Evolutionary conservation across 2,888 invertebrate genomes (phyloP).

Genomic region (Synanthedon andrenaeformis): DNA sequence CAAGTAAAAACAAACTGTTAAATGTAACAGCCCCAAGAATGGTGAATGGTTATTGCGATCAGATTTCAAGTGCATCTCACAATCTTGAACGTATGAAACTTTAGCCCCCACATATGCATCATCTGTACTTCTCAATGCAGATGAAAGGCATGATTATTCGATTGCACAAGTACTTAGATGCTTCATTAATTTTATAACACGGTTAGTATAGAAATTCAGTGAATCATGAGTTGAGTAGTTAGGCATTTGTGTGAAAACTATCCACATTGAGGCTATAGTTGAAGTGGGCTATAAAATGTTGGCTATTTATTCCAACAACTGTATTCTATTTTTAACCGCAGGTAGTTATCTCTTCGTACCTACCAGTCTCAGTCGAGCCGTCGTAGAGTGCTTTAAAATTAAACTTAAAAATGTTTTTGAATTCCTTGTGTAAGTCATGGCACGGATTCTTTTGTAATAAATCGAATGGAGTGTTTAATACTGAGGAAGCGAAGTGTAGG

Average conservation of each 20-base stretch:
- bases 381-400: constrained; percentile 22
- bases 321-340: constrained; percentile 42
- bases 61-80: constrained; percentile 41
- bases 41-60: constrained; percentile 8
- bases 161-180: constrained; percentile 25
- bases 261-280: constrained; percentile 13
- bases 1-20: neutral
- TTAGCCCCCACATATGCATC: constrained; percentile 16
- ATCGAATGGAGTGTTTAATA: neutral
- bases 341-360: constrained; percentile 28
- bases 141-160: constrained; percentile 24
- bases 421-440: constrained; percentile 26
- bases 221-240: constrained; percentile 13
- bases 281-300: constrained; percentile 29
- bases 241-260: constrained; percentile 17
- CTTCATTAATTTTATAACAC: constrained; percentile 43
- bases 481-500: neutral
- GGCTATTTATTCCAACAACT: constrained; percentile 26
- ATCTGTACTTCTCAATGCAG: constrained; percentile 11
- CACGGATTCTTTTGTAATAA: constrained; percentile 20
- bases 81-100: constrained; percentile 23
- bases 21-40: neutral
- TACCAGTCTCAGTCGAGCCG: constrained; percentile 27
- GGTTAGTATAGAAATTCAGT: constrained; percentile 27
- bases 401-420: constrained; percentile 39